Evolutionary conservation across 2,113 vertebrate species (phyloP).

Genomic region (Pterocles gutturalis): DNA sequence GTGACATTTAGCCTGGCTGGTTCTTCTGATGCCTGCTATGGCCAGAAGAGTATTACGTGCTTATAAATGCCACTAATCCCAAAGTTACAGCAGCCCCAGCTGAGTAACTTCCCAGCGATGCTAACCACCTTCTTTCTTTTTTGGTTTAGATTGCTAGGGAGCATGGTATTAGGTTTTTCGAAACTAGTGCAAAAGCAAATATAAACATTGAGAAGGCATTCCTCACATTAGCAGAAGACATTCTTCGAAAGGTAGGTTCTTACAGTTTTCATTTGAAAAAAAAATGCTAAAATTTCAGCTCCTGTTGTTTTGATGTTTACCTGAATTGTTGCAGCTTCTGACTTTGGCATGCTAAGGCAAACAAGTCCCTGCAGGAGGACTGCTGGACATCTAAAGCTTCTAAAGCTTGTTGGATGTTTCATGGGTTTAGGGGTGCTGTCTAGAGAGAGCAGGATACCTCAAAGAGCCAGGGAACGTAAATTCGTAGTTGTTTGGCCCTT

Average conservation of each 20-base stretch:
- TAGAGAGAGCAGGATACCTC: rapidly evolving
- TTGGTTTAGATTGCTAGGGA: slow-evolving; percentile 91
- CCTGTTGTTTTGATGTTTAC: rapidly evolving
- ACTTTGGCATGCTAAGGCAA: rapidly evolving
- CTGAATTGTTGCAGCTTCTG: background rate
- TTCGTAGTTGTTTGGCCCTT: background rate
- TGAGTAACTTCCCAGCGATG: rapidly evolving
- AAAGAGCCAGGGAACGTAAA: background rate
- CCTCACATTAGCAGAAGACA: slow-evolving; percentile 99
- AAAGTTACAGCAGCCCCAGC: rapidly evolving
- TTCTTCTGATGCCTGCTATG: rapidly evolving
- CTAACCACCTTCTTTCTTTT: background rate
- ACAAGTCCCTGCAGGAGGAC: background rate
- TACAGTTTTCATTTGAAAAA: no score
- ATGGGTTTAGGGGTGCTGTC: background rate
- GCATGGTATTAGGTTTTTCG: slow-evolving; percentile 99
- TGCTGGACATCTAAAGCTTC: background rate
- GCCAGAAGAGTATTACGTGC: background rate
- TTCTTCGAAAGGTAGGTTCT: slow-evolving; percentile 94
- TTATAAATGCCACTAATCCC: background rate
- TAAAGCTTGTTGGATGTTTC: background rate
- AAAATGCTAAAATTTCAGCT: rapidly evolving
- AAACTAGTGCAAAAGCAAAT: slow-evolving; percentile 99
- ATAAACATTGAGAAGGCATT: slow-evolving; percentile 99
- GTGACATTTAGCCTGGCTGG: background rate